These are phyloP conservation scores for Manis crassicaudata DNA, from an alignment of 2,797 vertebrate species.

Conservation along the genomic window DNA sequence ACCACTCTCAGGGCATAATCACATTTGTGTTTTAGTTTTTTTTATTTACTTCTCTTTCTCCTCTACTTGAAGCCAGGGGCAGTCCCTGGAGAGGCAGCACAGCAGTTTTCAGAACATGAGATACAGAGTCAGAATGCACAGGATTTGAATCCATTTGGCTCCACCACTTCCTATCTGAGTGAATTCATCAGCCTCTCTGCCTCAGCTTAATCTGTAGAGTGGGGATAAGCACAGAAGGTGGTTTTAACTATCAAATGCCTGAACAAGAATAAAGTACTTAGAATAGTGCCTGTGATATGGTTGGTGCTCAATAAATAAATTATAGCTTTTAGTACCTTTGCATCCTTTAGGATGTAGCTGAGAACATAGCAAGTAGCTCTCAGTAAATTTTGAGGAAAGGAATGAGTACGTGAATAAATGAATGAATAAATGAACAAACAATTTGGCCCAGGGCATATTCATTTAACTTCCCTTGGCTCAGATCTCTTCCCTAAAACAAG, in stretches of 20 bases:
- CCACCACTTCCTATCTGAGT: background rate
- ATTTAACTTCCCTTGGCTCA: background rate
- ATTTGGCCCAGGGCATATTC: background rate
- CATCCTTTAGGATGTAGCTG: background rate
- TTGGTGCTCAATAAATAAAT: background rate
- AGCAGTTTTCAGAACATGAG: background rate
- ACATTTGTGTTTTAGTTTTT: background rate
- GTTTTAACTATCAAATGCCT: background rate
- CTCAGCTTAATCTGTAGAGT: background rate
- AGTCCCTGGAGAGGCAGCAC: background rate
- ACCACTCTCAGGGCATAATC: background rate
- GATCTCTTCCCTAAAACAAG: constrained; percentile 28
- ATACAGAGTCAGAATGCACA: background rate
- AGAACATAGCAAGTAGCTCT: background rate
- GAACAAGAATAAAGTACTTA: constrained; percentile 5
- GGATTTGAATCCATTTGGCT: background rate
- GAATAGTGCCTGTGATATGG: background rate
- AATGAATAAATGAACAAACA: background rate
- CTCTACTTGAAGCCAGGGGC: background rate
- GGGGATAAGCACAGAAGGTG: background rate
- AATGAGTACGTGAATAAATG: background rate
- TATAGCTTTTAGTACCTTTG: background rate
- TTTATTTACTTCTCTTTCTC: constrained; percentile 9
- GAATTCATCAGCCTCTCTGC: background rate
- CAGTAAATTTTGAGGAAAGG: background rate